Evolutionary conservation across 2,888 invertebrate genomes (phyloP).

Genomic region (Balanococcus diminutus): DNA sequence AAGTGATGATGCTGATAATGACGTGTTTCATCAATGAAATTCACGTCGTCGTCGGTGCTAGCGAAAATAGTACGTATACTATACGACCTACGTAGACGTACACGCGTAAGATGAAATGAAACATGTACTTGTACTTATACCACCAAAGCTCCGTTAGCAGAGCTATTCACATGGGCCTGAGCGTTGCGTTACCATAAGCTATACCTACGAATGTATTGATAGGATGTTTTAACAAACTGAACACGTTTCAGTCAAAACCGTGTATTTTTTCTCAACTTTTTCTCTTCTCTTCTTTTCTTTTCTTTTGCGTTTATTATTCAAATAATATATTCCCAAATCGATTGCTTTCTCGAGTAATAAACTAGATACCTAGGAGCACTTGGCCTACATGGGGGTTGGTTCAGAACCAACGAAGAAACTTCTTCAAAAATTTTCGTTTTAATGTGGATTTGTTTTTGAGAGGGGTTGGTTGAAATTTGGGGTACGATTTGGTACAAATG

Average conservation of each 20-base stretch:
- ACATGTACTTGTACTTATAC: neutral
- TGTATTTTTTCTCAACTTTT: neutral
- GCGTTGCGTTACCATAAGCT: neutral
- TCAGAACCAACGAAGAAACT: too few relatives aligned
- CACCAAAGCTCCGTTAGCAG: neutral
- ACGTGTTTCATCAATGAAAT: conserved; percentile 5
- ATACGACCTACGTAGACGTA: neutral
- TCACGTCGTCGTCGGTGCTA: too few relatives aligned
- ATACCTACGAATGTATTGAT: neutral
- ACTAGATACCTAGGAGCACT: neutral
- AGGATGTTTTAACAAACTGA: neutral
- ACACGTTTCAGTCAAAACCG: neutral
- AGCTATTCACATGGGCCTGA: neutral
- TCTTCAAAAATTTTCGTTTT: too few relatives aligned
- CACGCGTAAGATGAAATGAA: neutral
- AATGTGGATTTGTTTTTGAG: too few relatives aligned
- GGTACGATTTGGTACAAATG: too few relatives aligned
- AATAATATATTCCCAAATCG: neutral
- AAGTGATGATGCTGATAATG: neutral
- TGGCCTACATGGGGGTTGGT: too few relatives aligned
- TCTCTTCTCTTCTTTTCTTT: too few relatives aligned
- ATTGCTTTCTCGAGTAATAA: neutral
- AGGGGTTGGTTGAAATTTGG: too few relatives aligned
- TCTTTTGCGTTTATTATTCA: neutral
- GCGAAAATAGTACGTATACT: neutral